Conservation (phyloP, 2,888 invertebrate species). For the Ctenicera cuprea region DNA sequence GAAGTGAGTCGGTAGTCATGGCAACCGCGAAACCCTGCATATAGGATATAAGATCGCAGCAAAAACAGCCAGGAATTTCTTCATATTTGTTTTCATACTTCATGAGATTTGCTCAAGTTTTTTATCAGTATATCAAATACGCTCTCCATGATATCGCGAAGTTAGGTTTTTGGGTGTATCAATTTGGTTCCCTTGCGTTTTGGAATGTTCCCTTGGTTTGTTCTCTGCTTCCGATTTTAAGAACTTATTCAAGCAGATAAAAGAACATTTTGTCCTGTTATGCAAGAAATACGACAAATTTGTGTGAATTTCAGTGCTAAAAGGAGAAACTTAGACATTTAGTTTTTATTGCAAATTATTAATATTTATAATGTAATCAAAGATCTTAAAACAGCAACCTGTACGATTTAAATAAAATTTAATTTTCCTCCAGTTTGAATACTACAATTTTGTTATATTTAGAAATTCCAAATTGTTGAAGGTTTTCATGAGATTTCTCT, state of each 20-base stretch:
- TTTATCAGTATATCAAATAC: conserved; percentile 36
- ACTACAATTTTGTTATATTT: too few relatives aligned
- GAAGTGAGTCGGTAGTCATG: conserved; percentile 29
- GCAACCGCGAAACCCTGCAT: conserved; percentile 30
- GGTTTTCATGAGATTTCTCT: too few relatives aligned
- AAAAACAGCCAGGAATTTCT: conserved; percentile 20
- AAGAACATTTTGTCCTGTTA: too few relatives aligned
- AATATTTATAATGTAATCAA: too few relatives aligned
- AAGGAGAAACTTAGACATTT: too few relatives aligned
- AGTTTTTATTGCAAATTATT: too few relatives aligned
- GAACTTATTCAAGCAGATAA: too few relatives aligned
- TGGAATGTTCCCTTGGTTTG: neutral
- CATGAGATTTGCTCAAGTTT: conserved; percentile 35
- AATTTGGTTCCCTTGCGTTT: neutral
- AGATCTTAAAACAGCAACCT: too few relatives aligned
- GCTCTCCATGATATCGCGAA: neutral
- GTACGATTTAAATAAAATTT: too few relatives aligned
- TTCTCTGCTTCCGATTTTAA: neutral
- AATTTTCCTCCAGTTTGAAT: too few relatives aligned
- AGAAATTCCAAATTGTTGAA: too few relatives aligned
- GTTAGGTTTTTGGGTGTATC: neutral
- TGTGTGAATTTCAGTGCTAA: neutral
- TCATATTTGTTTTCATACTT: conserved; percentile 36
- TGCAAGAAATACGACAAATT: neutral
- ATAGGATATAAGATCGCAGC: conserved; percentile 14